Percentiles rank a stretch among this genome's conserved stretches.
Conservation (phyloP, 2,888 invertebrate genomes). For the Gibbula magus region DNA sequence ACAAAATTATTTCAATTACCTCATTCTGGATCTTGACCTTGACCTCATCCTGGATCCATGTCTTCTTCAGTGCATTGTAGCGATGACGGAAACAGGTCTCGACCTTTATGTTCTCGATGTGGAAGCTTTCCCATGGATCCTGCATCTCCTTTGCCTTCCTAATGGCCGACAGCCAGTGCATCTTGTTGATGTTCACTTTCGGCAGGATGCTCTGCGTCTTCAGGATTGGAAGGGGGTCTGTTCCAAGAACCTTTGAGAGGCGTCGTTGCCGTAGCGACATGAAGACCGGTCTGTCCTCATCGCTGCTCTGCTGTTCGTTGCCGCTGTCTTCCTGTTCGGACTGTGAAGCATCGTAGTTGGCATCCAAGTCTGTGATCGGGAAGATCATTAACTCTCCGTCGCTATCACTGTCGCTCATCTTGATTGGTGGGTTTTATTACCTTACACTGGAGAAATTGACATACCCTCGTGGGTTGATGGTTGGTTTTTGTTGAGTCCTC, state of each 20-base stretch:
- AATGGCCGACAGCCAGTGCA: constrained; percentile 67
- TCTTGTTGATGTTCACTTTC: constrained; percentile 21
- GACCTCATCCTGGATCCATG: constrained; percentile 77
- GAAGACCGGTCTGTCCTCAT: constrained; percentile 33
- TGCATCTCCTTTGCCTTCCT: constrained; percentile 64
- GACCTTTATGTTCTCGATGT: constrained; percentile 75
- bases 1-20: constrained; percentile 51
- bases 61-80: constrained; percentile 77
- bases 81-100: constrained; percentile 77
- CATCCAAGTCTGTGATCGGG: constrained; percentile 57
- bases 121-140: constrained; percentile 78
- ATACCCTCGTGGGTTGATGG: neutral
- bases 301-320: constrained; percentile 29
- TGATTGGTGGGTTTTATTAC: neutral
- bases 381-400: constrained; percentile 62
- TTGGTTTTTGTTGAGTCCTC: too few species aligned
- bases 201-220: neutral
- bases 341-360: constrained; percentile 44
- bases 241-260: constrained; percentile 53
- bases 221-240: constrained; percentile 20
- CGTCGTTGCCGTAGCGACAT: constrained; percentile 66
- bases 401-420: constrained; percentile 38
- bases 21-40: constrained; percentile 77
- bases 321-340: constrained; percentile 41
- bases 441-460: neutral